Conservation (phyloP, 92 coral and sea anemone species). For the Plumapathes pennacea region DNA sequence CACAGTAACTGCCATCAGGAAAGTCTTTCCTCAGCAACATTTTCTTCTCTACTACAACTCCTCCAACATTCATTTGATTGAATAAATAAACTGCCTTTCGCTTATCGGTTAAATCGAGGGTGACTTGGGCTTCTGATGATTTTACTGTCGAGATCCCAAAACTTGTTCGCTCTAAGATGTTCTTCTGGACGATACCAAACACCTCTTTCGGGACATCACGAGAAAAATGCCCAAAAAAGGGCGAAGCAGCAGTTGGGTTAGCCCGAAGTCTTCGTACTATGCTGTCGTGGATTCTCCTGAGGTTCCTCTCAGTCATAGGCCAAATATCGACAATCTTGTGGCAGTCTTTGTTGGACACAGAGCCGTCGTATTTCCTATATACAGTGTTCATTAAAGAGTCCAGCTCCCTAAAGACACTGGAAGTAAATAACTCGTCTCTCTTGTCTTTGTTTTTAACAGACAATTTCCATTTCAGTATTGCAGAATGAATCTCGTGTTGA, state of each 20-base stretch:
- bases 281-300: conserved; percentile 2
- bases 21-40: conserved; percentile 4
- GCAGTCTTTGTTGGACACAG: no score
- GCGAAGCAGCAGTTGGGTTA: conserved; percentile 1
- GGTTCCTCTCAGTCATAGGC: conserved; percentile 8
- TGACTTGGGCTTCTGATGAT: not conserved
- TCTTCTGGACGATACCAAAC: conserved; percentile 7
- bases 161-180: conserved; percentile 3
- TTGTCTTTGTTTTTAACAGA: no score
- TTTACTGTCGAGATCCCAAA: conserved; percentile 1
- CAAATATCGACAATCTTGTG: conserved; percentile 1
- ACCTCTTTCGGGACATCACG: conserved; percentile 9
- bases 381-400: no score
- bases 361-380: no score
- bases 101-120: not conserved
- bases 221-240: not conserved
- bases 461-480: no score
- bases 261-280: conserved; percentile 6
- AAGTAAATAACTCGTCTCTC: no score
- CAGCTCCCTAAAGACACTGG: no score
- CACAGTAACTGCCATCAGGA: not conserved
- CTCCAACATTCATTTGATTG: not conserved
- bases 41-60: not conserved
- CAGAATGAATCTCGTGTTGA: no score
- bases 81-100: conserved; percentile 5